Evolutionary conservation across 2,113 vertebrate species (phyloP).

Genomic region (Agelaius phoeniceus): DNA sequence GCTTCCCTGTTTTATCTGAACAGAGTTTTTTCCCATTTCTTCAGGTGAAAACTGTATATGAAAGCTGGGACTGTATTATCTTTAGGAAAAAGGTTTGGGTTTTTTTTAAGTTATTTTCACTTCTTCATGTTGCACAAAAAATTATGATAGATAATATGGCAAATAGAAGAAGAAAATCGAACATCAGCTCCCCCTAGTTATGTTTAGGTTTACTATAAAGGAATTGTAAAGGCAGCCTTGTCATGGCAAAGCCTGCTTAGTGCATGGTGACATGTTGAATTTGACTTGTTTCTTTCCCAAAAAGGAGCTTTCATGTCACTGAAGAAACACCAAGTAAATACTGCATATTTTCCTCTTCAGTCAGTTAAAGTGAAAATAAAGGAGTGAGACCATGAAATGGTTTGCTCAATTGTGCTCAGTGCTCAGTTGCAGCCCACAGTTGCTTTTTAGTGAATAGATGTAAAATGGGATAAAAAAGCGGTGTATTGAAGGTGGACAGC

Average conservation of each 20-base stretch:
- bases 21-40: background rate
- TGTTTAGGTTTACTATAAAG: background rate
- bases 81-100: background rate
- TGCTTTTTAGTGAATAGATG: background rate
- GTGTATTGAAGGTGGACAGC: background rate
- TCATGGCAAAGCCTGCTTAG: background rate
- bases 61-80: constrained; percentile 15
- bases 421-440: background rate
- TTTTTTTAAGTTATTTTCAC: background rate
- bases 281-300: background rate
- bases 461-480: background rate
- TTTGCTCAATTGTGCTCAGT: background rate
- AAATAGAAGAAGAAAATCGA: background rate
- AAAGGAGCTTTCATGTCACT: background rate
- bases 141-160: background rate
- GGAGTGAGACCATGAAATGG: background rate
- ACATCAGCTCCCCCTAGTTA: background rate
- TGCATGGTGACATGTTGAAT: background rate
- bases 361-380: background rate
- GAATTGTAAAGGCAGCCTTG: background rate
- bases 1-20: constrained; percentile 44
- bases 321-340: background rate
- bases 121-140: background rate
- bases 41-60: background rate
- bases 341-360: background rate